phyloP scores from a whole-genome alignment of 2,888 invertebrate genomes.

The Rhaphigaster nebulosa region DNA sequence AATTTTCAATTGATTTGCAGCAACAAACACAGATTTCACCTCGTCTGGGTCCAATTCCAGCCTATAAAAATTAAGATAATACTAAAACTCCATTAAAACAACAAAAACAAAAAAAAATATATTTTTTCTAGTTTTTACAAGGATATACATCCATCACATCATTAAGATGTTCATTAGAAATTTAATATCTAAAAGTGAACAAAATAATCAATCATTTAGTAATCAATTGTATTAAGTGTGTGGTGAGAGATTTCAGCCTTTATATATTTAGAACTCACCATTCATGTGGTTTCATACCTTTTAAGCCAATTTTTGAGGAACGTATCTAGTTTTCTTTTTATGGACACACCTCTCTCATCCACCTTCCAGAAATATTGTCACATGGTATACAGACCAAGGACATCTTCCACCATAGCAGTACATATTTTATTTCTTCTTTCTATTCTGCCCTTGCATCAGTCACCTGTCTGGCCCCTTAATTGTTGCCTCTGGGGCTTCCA shows the following conservation, averaged over 20 bases:
- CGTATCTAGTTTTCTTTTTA: too few relatives aligned
- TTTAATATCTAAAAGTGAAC: background rate
- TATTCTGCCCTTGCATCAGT: too few relatives aligned
- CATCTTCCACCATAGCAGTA: too few relatives aligned
- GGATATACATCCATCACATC: background rate
- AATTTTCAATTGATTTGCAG: conserved; percentile 84
- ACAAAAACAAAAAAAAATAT: background rate
- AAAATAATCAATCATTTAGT: background rate
- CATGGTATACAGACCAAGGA: too few relatives aligned
- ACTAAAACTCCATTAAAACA: background rate
- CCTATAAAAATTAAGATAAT: conserved; percentile 67
- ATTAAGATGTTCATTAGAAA: background rate
- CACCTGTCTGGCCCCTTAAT: too few relatives aligned
- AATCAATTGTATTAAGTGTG: background rate
- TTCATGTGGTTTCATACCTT: too few relatives aligned
- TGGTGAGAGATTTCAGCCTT: too few relatives aligned
- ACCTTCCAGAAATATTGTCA: too few relatives aligned
- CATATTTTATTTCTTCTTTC: too few relatives aligned
- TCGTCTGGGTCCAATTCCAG: conserved; percentile 72
- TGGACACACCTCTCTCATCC: too few relatives aligned
- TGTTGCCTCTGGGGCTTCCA: background rate
- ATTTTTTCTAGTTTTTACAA: background rate
- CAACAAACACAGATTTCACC: conserved; percentile 83
- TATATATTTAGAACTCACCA: too few relatives aligned
- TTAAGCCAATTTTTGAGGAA: too few relatives aligned